Percentiles rank a stretch among this genome's conserved stretches.
phyloP scores from a whole-genome alignment of 2,888 invertebrate species.

The Hipparchia sbordonii region DNA sequence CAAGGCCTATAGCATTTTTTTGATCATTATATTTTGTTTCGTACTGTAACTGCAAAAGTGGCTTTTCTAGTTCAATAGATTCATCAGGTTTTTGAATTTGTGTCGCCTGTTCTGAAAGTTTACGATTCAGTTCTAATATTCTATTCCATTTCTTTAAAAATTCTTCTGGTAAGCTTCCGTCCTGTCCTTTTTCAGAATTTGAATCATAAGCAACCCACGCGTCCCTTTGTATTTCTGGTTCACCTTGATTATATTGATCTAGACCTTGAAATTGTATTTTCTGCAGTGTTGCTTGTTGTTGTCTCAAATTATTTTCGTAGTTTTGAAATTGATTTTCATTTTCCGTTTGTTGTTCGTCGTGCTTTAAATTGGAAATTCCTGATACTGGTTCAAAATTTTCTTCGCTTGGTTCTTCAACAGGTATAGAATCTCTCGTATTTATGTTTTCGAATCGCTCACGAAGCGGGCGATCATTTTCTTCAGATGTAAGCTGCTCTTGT shows the following conservation, averaged over 20 bases:
- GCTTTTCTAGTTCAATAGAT: conserved; percentile 28
- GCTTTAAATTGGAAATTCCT: conserved; percentile 3
- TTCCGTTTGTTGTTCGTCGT: conserved; percentile 12
- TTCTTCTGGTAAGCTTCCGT: conserved; percentile 32
- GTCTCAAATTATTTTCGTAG: not conserved
- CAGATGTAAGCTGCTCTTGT: conserved; percentile 19
- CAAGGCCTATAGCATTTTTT: conserved; percentile 54
- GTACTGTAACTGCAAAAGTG: conserved; percentile 50
- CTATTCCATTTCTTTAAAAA: conserved; percentile 41
- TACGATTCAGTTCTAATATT: conserved; percentile 39
- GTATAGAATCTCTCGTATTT: conserved; percentile 17
- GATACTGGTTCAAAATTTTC: conserved; percentile 1
- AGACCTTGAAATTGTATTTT: not conserved
- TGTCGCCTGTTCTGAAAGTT: conserved; percentile 32
- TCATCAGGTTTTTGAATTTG: conserved; percentile 21
- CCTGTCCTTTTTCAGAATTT: conserved; percentile 35
- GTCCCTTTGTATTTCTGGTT: conserved; percentile 25
- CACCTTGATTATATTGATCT: not conserved
- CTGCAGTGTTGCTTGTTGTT: not conserved
- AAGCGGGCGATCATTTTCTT: conserved; percentile 24
- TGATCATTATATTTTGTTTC: conserved; percentile 56
- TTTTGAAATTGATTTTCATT: not conserved
- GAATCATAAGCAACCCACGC: conserved; percentile 44
- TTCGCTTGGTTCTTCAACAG: not conserved
- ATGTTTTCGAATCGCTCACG: conserved; percentile 29